Base-by-base conservation (phyloP, 2,797 vertebrate genomes). In the Halcyon badia region DNA sequence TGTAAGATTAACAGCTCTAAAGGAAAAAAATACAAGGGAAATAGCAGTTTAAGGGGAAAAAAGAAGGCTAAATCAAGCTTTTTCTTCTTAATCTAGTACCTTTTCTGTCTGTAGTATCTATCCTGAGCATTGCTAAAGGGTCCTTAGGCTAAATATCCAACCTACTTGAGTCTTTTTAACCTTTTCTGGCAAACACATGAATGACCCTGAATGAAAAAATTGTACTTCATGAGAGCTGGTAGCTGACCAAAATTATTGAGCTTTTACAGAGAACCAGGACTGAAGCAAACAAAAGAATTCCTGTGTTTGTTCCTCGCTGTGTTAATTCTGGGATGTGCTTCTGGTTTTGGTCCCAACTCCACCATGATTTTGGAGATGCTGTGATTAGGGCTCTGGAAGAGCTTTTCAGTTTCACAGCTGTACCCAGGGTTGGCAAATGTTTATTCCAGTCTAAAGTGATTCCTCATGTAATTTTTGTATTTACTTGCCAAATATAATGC, bases 341-440 rank as follows among this genome's bases (percentile, higher is more conserved):
- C 62, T 94, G 72, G 52, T 71, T 92, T 91, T 87, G 42, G 46
- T 89, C 39, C 75, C 54, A 49, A 3, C 10, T 56, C 46, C 35
- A 46, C 37, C 14, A 10, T 17, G 66, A 33, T 72, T 87, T 80
- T 62, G 75, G 81, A 85, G 62, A 39, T 62, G 64, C 52, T 39
- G 22, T 46, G 42, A 76, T 87, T 92, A 83, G 42, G 19, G 42
- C 62, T 58, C 6, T 69, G 68, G 77, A 82, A 91, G 65, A 46
- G 39, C 39, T 73, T 94, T 83, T 82, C 26, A 75, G 68, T 89
- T 95, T 65, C 78, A 41, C 87, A 96, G 87, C 84, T 92, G 82
- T 62, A 89, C n/a, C 42, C 51, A 58, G 39, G 37, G 28, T 6
- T 96, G 75, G 71, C 82, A 89, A 73, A 70, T 6, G 44, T 9